phyloP scores from a whole-genome alignment of 2,797 vertebrate species.

The Mormyrus hasselquistii region DNA sequence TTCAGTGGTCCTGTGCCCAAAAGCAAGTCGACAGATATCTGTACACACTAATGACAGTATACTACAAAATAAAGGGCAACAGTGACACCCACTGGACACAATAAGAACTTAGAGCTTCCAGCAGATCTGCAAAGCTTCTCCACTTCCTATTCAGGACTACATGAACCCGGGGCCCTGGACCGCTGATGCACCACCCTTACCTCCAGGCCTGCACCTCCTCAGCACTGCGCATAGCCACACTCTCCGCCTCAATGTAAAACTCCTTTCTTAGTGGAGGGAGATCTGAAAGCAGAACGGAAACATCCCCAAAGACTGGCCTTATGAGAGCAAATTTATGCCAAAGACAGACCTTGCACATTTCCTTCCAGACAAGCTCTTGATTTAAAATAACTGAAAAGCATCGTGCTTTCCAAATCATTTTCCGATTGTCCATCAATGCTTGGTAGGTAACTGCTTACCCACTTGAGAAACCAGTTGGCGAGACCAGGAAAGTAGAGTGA shows the following conservation, averaged over 20 bases:
- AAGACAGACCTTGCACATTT: not conserved
- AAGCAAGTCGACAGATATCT: not conserved
- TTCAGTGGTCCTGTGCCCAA: not conserved
- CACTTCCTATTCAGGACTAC: not conserved
- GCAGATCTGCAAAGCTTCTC: not conserved
- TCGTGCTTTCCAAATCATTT: not conserved
- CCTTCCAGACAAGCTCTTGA: not conserved
- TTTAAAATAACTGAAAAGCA: not conserved
- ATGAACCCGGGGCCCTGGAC: not conserved
- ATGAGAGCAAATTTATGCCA: not conserved
- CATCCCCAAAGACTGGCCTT: not conserved
- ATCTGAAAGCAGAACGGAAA: slow-evolving; percentile 52
- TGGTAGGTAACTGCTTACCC: not conserved
- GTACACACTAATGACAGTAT: not conserved
- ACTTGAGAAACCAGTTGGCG: not conserved
- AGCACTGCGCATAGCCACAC: slow-evolving; percentile 64
- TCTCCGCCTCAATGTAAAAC: slow-evolving; percentile 76
- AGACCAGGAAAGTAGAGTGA: not conserved
- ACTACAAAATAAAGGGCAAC: not conserved
- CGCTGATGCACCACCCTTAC: slow-evolving; percentile 48
- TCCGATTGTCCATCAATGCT: not conserved
- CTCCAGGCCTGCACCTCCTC: slow-evolving; percentile 76
- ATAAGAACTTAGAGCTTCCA: not conserved
- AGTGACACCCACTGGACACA: not conserved
- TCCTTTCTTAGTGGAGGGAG: slow-evolving; percentile 78